Conservation (phyloP, 2,888 invertebrate species). For the Yponomeuta malinellus region DNA sequence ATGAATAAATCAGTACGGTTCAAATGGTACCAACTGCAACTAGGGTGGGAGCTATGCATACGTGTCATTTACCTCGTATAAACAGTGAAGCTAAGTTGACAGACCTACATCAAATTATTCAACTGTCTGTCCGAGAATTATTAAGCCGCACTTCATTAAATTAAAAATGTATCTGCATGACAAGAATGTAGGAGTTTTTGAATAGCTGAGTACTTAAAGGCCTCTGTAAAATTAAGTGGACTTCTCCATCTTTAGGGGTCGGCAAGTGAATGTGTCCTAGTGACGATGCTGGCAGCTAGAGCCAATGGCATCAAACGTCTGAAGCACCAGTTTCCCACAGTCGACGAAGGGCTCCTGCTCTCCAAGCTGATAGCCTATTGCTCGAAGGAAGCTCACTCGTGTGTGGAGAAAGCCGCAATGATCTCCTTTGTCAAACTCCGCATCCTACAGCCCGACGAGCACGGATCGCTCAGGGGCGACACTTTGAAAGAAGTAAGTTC, state of each 20-base stretch:
- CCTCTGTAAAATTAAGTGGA: background rate
- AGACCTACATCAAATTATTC: background rate
- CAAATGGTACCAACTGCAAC: background rate
- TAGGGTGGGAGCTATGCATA: background rate
- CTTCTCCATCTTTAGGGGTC: conserved; percentile 80
- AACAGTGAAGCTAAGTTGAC: background rate
- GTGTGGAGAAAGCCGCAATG: conserved; percentile 96
- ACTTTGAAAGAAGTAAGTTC: conserved; percentile 83
- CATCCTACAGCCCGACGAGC: conserved; percentile 91
- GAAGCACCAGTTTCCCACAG: conserved; percentile 88
- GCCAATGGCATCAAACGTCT: conserved; percentile 90
- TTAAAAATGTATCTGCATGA: background rate
- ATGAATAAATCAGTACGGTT: too few species aligned
- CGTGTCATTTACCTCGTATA: background rate
- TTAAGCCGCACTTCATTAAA: background rate
- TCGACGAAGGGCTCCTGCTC: conserved; percentile 92
- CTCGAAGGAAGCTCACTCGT: conserved; percentile 93
- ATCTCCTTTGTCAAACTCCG: conserved; percentile 93
- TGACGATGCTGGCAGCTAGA: conserved; percentile 93
- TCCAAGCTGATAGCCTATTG: conserved; percentile 96
- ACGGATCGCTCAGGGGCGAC: conserved; percentile 86
- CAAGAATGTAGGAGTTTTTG: background rate
- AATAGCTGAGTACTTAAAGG: background rate
- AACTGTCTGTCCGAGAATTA: background rate
- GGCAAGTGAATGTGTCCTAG: conserved; percentile 95